Percentiles rank a stretch among this genome's conserved stretches.
Evolutionary conservation across 2,888 invertebrate genomes (phyloP).

Genomic region (Frankliniella fusca): DNA sequence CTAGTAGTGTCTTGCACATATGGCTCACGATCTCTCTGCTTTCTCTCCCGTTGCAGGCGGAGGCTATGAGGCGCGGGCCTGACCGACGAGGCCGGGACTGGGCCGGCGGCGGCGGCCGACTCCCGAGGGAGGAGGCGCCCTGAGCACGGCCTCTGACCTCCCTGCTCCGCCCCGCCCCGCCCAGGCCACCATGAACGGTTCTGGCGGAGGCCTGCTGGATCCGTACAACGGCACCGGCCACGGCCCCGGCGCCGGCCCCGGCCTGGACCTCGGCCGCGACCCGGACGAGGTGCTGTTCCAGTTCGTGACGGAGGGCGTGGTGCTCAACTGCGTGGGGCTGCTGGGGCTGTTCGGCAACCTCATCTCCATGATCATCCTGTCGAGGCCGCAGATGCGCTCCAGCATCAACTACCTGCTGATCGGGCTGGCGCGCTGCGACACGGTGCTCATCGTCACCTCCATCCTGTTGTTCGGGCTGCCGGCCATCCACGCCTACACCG

Average conservation of each 20-base stretch:
- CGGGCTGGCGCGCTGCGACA: conserved; percentile 91
- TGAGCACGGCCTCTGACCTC: too few species aligned
- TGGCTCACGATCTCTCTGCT: background rate
- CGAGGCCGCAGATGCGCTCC: conserved; percentile 90
- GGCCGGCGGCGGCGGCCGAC: background rate
- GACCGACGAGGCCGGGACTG: background rate
- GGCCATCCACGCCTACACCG: conserved; percentile 78
- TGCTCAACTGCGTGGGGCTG: conserved; percentile 73
- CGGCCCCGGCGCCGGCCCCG: background rate
- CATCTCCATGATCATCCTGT: conserved; percentile 84
- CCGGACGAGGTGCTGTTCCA: conserved; percentile 59
- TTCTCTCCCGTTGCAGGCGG: conserved; percentile 6
- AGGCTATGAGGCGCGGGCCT: conserved; percentile 14
- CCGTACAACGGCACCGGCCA: background rate
- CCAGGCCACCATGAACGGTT: background rate
- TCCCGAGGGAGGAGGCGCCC: background rate
- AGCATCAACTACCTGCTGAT: conserved; percentile 92
- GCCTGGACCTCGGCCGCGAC: background rate
- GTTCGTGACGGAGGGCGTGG: conserved; percentile 76
- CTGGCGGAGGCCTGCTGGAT: conserved; percentile 5
- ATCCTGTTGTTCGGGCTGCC: conserved; percentile 81
- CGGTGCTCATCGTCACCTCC: conserved; percentile 80
- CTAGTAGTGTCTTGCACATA: too few species aligned
- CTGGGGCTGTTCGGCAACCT: conserved; percentile 86
- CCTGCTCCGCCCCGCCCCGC: too few species aligned